phyloP scores from a whole-genome alignment of 1,140 invertebrate species.

The Trachymyrmex cornetzi region DNA sequence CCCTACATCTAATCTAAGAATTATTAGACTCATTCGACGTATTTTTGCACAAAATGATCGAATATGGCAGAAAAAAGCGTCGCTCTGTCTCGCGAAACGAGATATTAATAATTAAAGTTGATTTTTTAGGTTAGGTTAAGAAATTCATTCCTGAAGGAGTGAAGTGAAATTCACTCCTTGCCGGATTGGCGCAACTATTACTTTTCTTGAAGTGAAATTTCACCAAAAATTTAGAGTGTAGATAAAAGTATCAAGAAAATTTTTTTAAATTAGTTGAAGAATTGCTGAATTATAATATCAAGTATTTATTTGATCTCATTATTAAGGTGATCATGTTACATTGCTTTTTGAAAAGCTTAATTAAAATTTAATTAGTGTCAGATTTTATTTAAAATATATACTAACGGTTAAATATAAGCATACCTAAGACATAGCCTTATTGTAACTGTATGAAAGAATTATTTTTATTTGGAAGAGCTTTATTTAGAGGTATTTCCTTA shows the following conservation, averaged over 20 bases:
- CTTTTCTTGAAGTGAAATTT: too few relatives aligned
- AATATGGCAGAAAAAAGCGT: too few relatives aligned
- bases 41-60: too few relatives aligned
- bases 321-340: not conserved
- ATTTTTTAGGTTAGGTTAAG: too few relatives aligned
- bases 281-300: not conserved
- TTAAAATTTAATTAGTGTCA: constrained; percentile 14
- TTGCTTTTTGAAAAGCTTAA: not conserved
- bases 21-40: too few relatives aligned
- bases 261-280: not conserved
- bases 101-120: too few relatives aligned
- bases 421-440: not conserved
- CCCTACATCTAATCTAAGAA: too few relatives aligned
- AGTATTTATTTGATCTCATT: not conserved
- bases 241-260: not conserved
- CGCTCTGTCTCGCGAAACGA: too few relatives aligned
- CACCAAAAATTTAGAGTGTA: too few relatives aligned
- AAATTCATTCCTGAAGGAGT: too few relatives aligned
- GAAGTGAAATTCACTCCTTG: too few relatives aligned
- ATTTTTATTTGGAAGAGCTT: not conserved
- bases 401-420: not conserved
- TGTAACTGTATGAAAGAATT: not conserved
- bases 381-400: not conserved
- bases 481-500: not conserved
- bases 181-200: too few relatives aligned